These are phyloP conservation scores for Dipodomys spectabilis DNA, from an alignment of 2,113 vertebrate genomes.

Conservation along the genomic window DNA sequence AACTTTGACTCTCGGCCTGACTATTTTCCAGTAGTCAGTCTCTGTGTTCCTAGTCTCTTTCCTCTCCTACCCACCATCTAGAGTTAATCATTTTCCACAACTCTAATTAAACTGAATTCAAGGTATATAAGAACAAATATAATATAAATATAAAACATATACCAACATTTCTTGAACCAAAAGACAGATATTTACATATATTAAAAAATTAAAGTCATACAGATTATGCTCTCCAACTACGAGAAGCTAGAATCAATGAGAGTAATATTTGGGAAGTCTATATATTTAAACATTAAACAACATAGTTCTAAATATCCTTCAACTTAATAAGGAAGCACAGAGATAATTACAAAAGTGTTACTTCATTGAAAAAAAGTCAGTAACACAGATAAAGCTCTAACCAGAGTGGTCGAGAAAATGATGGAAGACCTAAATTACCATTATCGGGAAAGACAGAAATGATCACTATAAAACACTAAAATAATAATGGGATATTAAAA, in stretches of 20 bases:
- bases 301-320: not conserved
- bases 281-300: not conserved
- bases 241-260: not conserved
- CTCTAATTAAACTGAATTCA: not conserved
- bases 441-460: not conserved
- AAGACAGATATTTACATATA: not conserved
- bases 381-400: not conserved
- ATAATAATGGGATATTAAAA: not conserved
- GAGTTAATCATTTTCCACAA: not conserved
- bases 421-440: not conserved
- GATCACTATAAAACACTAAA: not conserved
- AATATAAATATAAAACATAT: not conserved
- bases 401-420: not conserved
- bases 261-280: not conserved
- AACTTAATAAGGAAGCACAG: not conserved
- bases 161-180: not conserved
- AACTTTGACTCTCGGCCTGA: too few relatives aligned
- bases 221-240: not conserved
- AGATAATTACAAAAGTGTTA: not conserved
- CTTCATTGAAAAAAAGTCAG: not conserved
- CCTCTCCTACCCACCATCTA: not conserved
- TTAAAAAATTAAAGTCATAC: not conserved
- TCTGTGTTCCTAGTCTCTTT: too few relatives aligned
- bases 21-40: too few relatives aligned
- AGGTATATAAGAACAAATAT: not conserved